A percentile compares a stretch with the other conserved stretches of the same genome.
phyloP scores from a whole-genome alignment of 2,888 invertebrate species.

The Tubulanus polymorphus region DNA sequence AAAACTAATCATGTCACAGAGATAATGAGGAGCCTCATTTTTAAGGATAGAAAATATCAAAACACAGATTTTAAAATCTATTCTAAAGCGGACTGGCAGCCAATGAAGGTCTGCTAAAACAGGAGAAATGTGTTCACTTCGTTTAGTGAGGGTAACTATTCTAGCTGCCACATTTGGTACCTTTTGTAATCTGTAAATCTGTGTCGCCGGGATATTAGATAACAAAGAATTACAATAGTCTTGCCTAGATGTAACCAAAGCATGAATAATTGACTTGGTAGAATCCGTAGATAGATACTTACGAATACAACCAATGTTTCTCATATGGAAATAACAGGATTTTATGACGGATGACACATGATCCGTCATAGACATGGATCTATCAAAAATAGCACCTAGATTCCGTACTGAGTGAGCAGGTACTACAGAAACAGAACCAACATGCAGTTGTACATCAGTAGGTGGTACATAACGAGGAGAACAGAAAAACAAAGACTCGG shows the following conservation, averaged over 20 bases:
- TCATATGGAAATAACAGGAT: not conserved
- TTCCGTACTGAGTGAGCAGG: not conserved
- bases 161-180: not conserved
- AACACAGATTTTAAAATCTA: constrained; percentile 1
- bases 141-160: not conserved
- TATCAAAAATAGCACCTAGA: not conserved
- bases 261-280: not conserved
- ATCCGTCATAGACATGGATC: not conserved
- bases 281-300: not conserved
- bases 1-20: too few species aligned
- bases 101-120: not conserved
- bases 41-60: too few species aligned
- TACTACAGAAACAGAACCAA: too few species aligned
- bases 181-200: not conserved
- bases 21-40: too few species aligned
- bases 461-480: not conserved
- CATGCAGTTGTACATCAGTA: too few species aligned
- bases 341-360: not conserved
- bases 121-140: not conserved
- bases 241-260: not conserved
- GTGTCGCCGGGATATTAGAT: not conserved
- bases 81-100: not conserved
- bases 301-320: not conserved
- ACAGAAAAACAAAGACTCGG: not conserved
- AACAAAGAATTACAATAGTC: not conserved